Conservation (phyloP, 2,113 vertebrate species). For the Toxostoma redivivum region DNA sequence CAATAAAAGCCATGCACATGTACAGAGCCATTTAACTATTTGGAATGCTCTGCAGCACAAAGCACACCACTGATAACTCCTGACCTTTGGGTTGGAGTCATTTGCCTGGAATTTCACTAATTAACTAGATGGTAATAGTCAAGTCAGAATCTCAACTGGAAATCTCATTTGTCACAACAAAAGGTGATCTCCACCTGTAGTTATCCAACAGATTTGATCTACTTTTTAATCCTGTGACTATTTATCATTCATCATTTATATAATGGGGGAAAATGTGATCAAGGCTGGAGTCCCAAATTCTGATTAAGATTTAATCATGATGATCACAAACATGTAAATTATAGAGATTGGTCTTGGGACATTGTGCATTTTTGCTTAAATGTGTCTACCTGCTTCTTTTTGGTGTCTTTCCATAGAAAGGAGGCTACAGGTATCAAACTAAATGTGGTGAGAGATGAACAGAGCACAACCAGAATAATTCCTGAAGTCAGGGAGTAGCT, state of each 20-base stretch:
- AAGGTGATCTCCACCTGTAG: not conserved
- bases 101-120: conserved; percentile 16
- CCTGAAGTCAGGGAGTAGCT: not conserved
- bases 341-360: not conserved
- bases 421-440: not conserved
- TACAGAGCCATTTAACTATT: not conserved
- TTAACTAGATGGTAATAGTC: not conserved
- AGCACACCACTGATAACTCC: not conserved
- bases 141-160: not conserved
- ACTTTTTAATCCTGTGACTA: not conserved
- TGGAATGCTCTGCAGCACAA: not conserved
- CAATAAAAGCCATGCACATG: not conserved
- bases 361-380: not conserved
- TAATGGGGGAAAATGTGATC: not conserved
- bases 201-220: not conserved
- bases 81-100: not conserved
- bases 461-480: not conserved
- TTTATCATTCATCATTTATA: not conserved
- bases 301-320: not conserved
- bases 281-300: not conserved
- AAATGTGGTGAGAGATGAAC: not conserved
- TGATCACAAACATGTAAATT: not conserved
- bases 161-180: not conserved
- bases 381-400: not conserved
- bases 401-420: not conserved